phyloP scores from a whole-genome alignment of 64 coral and sea anemone genomes.

The Cladopsammia gracilis region DNA sequence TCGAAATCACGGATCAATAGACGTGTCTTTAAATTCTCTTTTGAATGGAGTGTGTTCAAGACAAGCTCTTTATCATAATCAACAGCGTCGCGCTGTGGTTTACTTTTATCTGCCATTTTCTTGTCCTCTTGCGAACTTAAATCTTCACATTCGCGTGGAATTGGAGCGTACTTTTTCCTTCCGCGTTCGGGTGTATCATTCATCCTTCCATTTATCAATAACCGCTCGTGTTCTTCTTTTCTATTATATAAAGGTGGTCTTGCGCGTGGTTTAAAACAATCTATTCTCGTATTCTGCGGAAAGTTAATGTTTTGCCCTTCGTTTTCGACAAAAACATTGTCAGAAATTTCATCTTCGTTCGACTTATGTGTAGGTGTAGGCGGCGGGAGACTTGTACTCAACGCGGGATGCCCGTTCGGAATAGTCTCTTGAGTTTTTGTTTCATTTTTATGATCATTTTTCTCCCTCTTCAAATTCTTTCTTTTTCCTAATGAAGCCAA shows the following conservation, averaged over 20 bases:
- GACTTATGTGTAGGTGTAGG: not conserved
- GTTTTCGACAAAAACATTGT: not conserved
- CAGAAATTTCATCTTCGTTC: not conserved
- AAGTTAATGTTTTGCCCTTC: not conserved
- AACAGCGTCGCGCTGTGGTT: not conserved
- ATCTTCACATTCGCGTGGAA: not conserved
- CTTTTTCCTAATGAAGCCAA: not conserved
- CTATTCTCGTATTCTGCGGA: not conserved
- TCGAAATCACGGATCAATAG: not conserved
- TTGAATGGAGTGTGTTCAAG: not conserved
- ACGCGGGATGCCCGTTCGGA: not conserved
- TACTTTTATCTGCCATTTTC: not conserved
- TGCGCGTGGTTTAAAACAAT: not conserved
- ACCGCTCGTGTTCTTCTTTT: not conserved
- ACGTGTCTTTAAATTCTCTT: conserved; percentile 22
- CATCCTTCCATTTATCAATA: not conserved
- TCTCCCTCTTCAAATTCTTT: not conserved
- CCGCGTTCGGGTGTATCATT: not conserved
- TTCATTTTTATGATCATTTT: not conserved
- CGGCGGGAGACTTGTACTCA: not conserved
- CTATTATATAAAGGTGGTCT: not conserved
- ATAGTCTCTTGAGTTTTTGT: not conserved
- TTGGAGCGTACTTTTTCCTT: not conserved
- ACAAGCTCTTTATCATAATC: not conserved
- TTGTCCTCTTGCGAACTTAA: not conserved